phyloP scores from a whole-genome alignment of 92 coral and sea anemone genomes.

The Phenganax subtilis region DNA sequence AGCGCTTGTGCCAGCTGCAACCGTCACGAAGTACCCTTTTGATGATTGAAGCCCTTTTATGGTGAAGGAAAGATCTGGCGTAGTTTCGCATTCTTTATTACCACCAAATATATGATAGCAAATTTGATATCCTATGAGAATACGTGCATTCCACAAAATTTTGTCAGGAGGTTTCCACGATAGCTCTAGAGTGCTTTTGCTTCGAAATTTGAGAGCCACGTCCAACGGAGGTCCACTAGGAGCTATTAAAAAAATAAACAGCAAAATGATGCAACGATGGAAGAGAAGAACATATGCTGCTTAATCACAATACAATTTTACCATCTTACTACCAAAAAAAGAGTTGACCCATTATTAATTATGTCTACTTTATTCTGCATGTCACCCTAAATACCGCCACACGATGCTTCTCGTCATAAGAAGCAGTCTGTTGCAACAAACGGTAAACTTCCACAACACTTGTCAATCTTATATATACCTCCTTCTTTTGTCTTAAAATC shows the following conservation, averaged over 20 bases:
- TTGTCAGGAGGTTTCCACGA: slow-evolving; percentile 7
- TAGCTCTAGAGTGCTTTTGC: neutral
- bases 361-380: neutral
- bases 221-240: slow-evolving; percentile 1
- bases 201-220: neutral
- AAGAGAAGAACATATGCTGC: too few relatives aligned
- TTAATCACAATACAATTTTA: too few relatives aligned
- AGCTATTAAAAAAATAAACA: neutral
- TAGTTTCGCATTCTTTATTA: neutral
- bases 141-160: neutral
- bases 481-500: too few relatives aligned
- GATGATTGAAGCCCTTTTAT: neutral
- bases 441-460: too few relatives aligned
- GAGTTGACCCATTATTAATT: too few relatives aligned
- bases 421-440: too few relatives aligned
- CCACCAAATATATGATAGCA: neutral
- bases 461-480: too few relatives aligned
- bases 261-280: too few relatives aligned
- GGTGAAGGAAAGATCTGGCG: neutral
- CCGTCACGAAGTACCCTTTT: slow-evolving; percentile 3
- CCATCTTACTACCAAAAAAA: too few relatives aligned
- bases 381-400: too few relatives aligned
- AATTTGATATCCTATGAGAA: neutral
- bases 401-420: too few relatives aligned
- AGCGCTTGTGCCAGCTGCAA: neutral